Base-by-base conservation (phyloP, 2,797 vertebrate species). In the Taenioides sp. region DNA sequence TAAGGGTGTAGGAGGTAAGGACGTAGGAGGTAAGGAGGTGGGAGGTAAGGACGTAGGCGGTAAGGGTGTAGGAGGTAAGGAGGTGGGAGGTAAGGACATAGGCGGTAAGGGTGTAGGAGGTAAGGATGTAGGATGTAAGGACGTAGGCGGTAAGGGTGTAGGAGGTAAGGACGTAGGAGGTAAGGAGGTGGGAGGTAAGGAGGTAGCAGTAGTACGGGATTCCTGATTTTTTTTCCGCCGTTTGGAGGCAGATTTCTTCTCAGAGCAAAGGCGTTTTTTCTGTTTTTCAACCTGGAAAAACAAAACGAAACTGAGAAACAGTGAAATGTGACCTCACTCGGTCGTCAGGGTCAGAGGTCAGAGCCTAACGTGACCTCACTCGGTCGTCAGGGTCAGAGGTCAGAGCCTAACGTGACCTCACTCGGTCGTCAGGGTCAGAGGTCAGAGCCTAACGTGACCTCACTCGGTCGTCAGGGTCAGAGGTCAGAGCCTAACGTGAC, bases 241-340 rank as follows among this genome's bases (percentile, higher is more conserved):
- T 57, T 23, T 57, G 10, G 54, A 7, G 1, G 0, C 3, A 1
- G 2, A 7, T 23, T 57, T 57, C 1, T 11, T 12, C 27, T 59
- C 54, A 2, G 22, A n/a, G 2, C 17, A 12, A 57, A 57, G n/a
- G 0, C 16, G 11, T 64, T 40, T 68, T 54, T 57, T 70, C 40
- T 17, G 34, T 11, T 37, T 5, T 70, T 50, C 17, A 55, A 25
- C 14, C 80, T 82, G 61, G 69, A 67, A 72, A 43, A 23, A 43
- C n/a, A 3, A 23, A 31, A 58, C 0, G 1, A 2, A 31, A 4
- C 31, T 31, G 31, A 31, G 31, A 31, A 31, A 31, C 31, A 5
- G 27, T 28, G 27, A 31, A 31, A 31, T 4, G 5, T 31, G 31
- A 31, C 31, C 31, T 31, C 31, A 31, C 31, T 31, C 3, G 27